These are phyloP conservation scores for Lota lota DNA, from an alignment of 2,113 vertebrate species.

Conservation along the genomic window DNA sequence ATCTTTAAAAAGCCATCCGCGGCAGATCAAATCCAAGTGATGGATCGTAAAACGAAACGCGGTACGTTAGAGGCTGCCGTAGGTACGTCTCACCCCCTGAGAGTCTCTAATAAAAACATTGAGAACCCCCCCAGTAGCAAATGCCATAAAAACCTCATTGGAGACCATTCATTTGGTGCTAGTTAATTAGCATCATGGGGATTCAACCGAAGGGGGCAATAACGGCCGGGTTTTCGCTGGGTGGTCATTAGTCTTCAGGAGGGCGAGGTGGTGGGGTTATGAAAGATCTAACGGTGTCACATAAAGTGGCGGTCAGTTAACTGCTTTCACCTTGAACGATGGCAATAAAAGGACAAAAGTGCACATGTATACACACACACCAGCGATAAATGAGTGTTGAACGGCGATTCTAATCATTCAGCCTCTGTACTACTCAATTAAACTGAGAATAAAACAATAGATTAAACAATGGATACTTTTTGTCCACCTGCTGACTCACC, in stretches of 20 bases:
- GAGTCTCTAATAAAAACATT: conserved; percentile 46
- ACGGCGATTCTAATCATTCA: too few species aligned
- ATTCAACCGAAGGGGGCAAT: conserved; percentile 41
- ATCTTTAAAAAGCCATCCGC: conserved; percentile 43
- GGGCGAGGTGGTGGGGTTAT: conserved; percentile 25
- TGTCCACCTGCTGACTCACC: too few species aligned
- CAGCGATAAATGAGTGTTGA: neutral
- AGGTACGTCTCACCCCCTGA: conserved; percentile 31
- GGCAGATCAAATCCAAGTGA: conserved; percentile 48
- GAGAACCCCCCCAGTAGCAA: conserved; percentile 20
- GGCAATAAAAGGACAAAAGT: conserved; percentile 16
- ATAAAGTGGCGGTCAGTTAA: conserved; percentile 45
- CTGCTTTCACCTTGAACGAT: conserved; percentile 37
- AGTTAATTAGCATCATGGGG: conserved; percentile 51
- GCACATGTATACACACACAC: conserved; percentile 9
- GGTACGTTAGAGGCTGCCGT: conserved; percentile 36
- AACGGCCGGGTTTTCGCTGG: conserved; percentile 35
- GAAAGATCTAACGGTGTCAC: conserved; percentile 28
- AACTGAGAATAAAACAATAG: neutral
- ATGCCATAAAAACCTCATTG: conserved; percentile 43
- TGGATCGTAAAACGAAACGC: conserved; percentile 42
- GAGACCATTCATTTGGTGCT: conserved; percentile 40
- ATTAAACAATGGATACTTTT: too few species aligned
- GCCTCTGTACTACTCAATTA: neutral
- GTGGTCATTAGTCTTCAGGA: conserved; percentile 35